Evolutionary conservation across 2,113 vertebrate species (phyloP).

Genomic region (Pionites leucogaster): DNA sequence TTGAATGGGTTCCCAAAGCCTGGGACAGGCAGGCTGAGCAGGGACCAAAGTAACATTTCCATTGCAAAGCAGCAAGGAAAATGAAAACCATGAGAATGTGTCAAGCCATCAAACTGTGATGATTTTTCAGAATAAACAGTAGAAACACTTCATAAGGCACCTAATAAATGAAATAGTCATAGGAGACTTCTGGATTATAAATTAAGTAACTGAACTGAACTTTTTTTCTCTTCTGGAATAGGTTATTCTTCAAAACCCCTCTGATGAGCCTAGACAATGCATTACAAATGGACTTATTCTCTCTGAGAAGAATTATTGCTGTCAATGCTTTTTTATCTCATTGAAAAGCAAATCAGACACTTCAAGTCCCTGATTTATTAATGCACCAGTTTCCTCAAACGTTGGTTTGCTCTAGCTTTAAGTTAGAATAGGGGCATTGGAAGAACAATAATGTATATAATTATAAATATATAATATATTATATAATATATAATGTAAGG

Average conservation of each 20-base stretch:
- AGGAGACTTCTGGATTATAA: slow-evolving; percentile 69
- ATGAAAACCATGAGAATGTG: neutral
- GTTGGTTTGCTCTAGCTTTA: slow-evolving; percentile 40
- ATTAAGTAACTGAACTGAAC: slow-evolving; percentile 33
- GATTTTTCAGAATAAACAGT: neutral
- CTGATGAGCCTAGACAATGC: slow-evolving; percentile 56
- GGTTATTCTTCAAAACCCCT: slow-evolving; percentile 63
- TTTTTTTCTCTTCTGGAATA: slow-evolving; percentile 51
- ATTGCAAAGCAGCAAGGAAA: neutral
- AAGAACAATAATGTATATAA: slow-evolving; percentile 28
- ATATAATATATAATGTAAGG: slow-evolving; percentile 52
- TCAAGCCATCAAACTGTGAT: neutral
- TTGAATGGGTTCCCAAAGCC: neutral
- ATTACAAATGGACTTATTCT: slow-evolving; percentile 68
- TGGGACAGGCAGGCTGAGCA: neutral
- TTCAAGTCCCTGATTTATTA: slow-evolving; percentile 74
- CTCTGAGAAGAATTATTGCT: slow-evolving; percentile 54
- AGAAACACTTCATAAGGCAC: slow-evolving; percentile 42
- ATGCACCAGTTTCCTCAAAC: slow-evolving; percentile 61
- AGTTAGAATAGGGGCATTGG: neutral
- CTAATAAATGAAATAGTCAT: slow-evolving; percentile 63
- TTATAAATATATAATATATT: too few relatives aligned
- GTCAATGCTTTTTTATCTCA: slow-evolving; percentile 54
- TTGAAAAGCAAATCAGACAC: slow-evolving; percentile 74
- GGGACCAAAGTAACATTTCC: neutral